A percentile compares a stretch with the other conserved stretches of the same genome.
Evolutionary conservation across 2,888 invertebrate genomes (phyloP).

Genomic region (Corbicula japonica): DNA sequence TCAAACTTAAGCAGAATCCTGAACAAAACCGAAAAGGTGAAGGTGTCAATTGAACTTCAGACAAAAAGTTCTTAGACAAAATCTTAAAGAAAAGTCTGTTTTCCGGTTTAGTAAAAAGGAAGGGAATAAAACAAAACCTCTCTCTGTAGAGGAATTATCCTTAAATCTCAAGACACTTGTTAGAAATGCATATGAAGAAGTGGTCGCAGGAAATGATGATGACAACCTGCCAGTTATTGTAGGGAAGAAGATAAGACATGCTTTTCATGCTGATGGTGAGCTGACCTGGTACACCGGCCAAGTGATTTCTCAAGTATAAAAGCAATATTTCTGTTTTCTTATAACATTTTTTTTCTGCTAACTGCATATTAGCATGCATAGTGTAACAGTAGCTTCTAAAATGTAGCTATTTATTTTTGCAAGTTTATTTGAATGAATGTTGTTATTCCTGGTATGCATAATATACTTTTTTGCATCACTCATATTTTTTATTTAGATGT

Average conservation of each 20-base stretch:
- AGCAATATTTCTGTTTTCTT: no score
- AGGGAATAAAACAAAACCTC: neutral
- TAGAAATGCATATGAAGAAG: neutral
- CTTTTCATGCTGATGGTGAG: neutral
- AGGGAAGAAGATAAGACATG: slow-evolving; percentile 1
- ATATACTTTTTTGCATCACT: no score
- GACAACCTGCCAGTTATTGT: neutral
- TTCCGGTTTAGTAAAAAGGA: neutral
- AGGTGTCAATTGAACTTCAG: neutral
- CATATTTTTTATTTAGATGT: no score
- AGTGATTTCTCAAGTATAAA: neutral
- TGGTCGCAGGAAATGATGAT: neutral
- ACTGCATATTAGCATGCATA: no score
- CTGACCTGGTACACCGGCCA: neutral
- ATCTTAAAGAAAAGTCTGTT: neutral
- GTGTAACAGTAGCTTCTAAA: no score
- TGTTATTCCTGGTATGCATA: no score
- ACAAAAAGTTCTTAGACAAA: slow-evolving; percentile 4
- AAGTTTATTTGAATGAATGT: no score
- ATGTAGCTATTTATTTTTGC: no score
- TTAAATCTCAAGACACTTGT: neutral
- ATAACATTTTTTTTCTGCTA: no score
- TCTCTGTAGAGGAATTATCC: neutral
- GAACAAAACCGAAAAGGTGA: no score
- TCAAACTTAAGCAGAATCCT: neutral